phyloP scores from a whole-genome alignment of 1,140 invertebrate genomes.

The Zaprionus africanus region DNA sequence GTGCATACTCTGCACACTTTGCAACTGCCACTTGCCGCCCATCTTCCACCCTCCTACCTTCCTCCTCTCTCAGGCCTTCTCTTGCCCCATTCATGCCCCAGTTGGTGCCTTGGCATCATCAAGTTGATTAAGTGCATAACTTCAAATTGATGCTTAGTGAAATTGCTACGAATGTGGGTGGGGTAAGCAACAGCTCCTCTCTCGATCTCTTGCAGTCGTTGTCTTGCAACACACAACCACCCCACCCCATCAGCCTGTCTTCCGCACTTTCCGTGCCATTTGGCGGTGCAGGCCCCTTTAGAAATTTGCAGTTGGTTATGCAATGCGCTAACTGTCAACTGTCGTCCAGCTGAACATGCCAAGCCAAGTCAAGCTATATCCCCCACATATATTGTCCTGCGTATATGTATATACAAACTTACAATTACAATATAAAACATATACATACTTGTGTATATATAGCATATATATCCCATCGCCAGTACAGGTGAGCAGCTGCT shows the following conservation, averaged over 20 bases:
- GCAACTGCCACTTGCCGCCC: slow-evolving; percentile 1
- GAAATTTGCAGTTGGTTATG: slow-evolving; percentile 23
- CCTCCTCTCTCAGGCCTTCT: neutral
- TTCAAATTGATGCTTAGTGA: slow-evolving; percentile 33
- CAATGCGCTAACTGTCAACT: slow-evolving; percentile 30
- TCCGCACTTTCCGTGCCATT: neutral
- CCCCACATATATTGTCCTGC: neutral
- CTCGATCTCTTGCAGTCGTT: neutral
- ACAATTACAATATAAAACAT: neutral
- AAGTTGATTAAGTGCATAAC: slow-evolving; percentile 71
- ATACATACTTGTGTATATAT: neutral
- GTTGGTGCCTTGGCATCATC: slow-evolving; percentile 42
- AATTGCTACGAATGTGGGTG: slow-evolving; percentile 9
- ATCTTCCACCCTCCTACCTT: neutral
- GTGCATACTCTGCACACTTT: slow-evolving; percentile 16
- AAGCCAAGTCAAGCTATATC: neutral
- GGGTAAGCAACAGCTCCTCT: neutral
- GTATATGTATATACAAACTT: too few relatives aligned
- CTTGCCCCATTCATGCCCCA: neutral
- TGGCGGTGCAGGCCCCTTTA: neutral
- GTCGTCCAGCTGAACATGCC: slow-evolving; percentile 10
- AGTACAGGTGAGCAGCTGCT: slow-evolving; percentile 65
- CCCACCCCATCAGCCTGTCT: neutral
- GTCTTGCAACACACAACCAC: neutral
- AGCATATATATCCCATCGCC: slow-evolving; percentile 27